phyloP scores from a whole-genome alignment of 2,113 vertebrate genomes.

The Ariopsis seemanni region DNA sequence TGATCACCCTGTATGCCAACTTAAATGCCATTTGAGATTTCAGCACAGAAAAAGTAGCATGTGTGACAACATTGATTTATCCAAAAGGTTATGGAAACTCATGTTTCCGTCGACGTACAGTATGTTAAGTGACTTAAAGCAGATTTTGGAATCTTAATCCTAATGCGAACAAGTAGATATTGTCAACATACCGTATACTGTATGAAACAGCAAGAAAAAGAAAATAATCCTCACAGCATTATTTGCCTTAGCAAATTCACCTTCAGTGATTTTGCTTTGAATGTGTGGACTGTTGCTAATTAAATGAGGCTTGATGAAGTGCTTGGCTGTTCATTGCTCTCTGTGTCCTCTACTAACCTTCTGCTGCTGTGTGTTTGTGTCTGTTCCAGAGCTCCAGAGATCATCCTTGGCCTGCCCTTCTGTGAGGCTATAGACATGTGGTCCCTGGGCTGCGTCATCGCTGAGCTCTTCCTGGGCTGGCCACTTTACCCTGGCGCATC shows the following conservation, averaged over 20 bases:
- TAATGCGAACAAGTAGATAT: not conserved
- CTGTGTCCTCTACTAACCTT: slow-evolving; percentile 45
- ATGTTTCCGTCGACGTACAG: not conserved
- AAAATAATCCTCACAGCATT: not conserved
- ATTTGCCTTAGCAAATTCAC: not conserved
- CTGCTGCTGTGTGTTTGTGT: slow-evolving; percentile 36
- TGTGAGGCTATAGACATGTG: slow-evolving; percentile 99
- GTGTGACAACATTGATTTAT: not conserved
- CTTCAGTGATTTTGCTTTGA: not conserved
- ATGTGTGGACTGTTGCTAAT: slow-evolving; percentile 15
- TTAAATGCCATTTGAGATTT: too few relatives aligned
- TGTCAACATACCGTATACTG: not conserved
- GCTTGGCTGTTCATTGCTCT: slow-evolving; percentile 23
- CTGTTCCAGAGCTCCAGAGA: slow-evolving; percentile 89
- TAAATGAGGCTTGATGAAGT: slow-evolving; percentile 24
- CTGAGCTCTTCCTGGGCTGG: slow-evolving; percentile 98
- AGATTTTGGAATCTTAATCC: not conserved
- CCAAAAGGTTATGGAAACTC: not conserved
- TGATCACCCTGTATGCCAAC: too few relatives aligned
- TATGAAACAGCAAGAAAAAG: not conserved
- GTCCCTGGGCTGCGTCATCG: slow-evolving; percentile 98
- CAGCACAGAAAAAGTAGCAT: too few relatives aligned
- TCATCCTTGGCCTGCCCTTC: slow-evolving; percentile 96
- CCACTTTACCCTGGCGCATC: slow-evolving; percentile 96
- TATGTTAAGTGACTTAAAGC: not conserved